Evolutionary conservation across 2,888 invertebrate species (phyloP).

Genomic region (Nasonia oneida): DNA sequence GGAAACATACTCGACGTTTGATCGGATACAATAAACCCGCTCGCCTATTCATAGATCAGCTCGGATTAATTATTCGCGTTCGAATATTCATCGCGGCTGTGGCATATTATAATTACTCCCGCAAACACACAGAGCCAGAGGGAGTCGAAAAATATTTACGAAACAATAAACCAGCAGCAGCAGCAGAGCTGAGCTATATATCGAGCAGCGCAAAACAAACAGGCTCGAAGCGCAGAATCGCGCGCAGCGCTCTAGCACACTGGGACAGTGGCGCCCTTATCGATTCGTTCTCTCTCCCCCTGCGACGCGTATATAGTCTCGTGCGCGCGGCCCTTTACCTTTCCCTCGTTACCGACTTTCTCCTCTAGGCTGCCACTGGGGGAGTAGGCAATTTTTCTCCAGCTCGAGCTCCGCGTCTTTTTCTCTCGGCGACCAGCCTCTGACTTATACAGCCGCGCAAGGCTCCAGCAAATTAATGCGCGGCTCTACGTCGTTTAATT

Average conservation of each 20-base stretch:
- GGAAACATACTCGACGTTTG: too few relatives aligned
- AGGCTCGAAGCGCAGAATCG: constrained; percentile 5
- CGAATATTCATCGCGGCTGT: too few relatives aligned
- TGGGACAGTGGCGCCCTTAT: neutral
- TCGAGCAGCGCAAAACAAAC: neutral
- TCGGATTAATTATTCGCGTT: too few relatives aligned
- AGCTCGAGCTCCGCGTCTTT: neutral
- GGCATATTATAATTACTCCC: too few relatives aligned
- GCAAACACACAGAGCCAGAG: too few relatives aligned
- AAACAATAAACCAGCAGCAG: too few relatives aligned
- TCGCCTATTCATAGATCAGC: too few relatives aligned
- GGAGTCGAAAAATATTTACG: too few relatives aligned
- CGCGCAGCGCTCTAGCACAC: neutral
- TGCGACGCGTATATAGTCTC: too few relatives aligned
- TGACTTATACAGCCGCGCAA: too few relatives aligned
- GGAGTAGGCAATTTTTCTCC: neutral
- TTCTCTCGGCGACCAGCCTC: too few relatives aligned
- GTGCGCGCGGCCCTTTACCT: neutral
- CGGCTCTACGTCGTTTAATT: neutral
- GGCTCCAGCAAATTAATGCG: neutral
- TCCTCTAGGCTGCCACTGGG: neutral
- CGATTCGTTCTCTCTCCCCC: constrained; percentile 11
- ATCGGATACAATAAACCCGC: too few relatives aligned
- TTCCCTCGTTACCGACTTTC: constrained; percentile 11
- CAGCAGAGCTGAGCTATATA: neutral